Evolutionary conservation across 2,888 invertebrate genomes (phyloP), one percentile per base, ranked within the genome.

Genomic region (Heliconius ethilla): DNA sequence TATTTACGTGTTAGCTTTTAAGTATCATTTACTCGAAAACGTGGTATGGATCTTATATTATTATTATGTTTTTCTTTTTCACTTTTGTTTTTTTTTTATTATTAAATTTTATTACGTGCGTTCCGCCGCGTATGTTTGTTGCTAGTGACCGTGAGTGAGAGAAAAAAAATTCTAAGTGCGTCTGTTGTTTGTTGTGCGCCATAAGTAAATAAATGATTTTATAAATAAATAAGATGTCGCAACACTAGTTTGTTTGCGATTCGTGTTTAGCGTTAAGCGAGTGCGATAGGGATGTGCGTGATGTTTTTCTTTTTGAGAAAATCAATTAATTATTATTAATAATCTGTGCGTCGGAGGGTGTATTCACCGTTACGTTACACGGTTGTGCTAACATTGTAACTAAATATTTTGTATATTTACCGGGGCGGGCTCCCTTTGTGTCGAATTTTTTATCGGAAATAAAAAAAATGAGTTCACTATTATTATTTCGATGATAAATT

Each of bases 121-220:
- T 88, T 87, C 81, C 84, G 85, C 84, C 85, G 86, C 86, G 85
- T 84, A 81, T 85, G 86, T 86, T 89, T 89, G 89, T 88, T 90
- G 84, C 83, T 87, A 85, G 82, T 87, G 87, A 85, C 87, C 87
- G 89, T 87, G 88, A 88, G 88, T 87, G 88, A 89, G 83, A 87
- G 86, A 86, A 62, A 62, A n/a, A 65, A 87, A 84, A 86, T 89
- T 90, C 86, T 91, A 89, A 87, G 91, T 87, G 93, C 93, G 92
- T 89, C 88, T 90, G 93, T 94, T 93, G 90, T 87, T 89, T 92
- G 93, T 93, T 93, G 89, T 89, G 88, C 93, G 92, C 92, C 90
- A 87, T 91, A 89, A 86, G 85, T 88, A 87, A 83, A 84, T 88
- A 87, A 83, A 84, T 78, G 80, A 80, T 88, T 51, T 87, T 81